A percentile compares a stretch with the other conserved stretches of the same genome.
phyloP scores from a whole-genome alignment of 2,888 invertebrate genomes.

The Chaetoderma sp. region DNA sequence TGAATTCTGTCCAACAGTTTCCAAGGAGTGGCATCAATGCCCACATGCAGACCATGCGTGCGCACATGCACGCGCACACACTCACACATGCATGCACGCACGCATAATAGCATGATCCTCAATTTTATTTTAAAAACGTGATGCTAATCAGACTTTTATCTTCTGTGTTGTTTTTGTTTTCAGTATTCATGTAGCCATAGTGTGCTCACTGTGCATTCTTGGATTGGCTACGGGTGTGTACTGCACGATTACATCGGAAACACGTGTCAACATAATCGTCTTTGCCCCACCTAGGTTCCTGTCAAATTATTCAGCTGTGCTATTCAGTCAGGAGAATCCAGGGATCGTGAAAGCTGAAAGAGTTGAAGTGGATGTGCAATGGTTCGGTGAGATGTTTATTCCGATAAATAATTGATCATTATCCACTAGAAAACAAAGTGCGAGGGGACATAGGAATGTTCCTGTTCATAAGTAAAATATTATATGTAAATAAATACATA shows the following conservation, averaged over 20 bases:
- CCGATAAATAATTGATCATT: too few species aligned
- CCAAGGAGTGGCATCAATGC: too few species aligned
- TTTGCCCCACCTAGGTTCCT: constrained; percentile 50
- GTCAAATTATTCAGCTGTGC: constrained; percentile 45
- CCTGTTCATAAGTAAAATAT: too few species aligned
- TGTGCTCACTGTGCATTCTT: constrained; percentile 47
- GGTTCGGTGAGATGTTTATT: constrained; percentile 53
- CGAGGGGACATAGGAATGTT: too few species aligned
- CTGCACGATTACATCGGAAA: constrained; percentile 34
- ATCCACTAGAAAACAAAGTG: too few species aligned
- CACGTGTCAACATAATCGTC: constrained; percentile 51
- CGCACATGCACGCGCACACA: too few species aligned
- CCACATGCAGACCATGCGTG: too few species aligned
- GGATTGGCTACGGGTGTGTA: constrained; percentile 53
- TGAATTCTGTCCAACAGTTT: too few species aligned
- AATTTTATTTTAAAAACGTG: neutral
- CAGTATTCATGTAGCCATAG: constrained; percentile 52
- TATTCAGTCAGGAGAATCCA: constrained; percentile 44
- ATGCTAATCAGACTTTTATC: neutral
- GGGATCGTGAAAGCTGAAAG: constrained; percentile 38
- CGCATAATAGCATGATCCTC: too few species aligned
- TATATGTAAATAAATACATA: too few species aligned
- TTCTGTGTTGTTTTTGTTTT: constrained; percentile 14
- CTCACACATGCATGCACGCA: too few species aligned
- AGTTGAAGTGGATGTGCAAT: constrained; percentile 38